These are phyloP conservation scores for Upupa epops DNA, from an alignment of 2,113 vertebrate species.

Conservation along the genomic window DNA sequence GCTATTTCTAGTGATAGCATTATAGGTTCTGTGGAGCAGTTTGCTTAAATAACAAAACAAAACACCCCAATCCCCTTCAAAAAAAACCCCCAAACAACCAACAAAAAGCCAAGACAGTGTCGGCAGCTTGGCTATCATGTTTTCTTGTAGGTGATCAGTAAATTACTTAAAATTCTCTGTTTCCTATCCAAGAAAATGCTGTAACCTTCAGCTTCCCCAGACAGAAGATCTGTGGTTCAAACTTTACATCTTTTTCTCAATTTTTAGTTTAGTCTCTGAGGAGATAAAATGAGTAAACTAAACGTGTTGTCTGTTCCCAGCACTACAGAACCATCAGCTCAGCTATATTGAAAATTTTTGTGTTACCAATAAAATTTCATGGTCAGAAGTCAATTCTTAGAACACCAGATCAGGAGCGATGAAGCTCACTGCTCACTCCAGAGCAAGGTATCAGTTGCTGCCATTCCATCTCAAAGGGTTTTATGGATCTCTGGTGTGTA, in stretches of 20 bases:
- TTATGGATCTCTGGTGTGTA: slow-evolving; percentile 60
- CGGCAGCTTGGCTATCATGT: neutral
- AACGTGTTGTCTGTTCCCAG: neutral
- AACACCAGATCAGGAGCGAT: neutral
- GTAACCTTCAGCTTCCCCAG: neutral
- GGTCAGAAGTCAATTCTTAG: neutral
- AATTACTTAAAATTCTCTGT: neutral
- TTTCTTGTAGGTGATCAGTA: neutral
- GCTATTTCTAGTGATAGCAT: neutral
- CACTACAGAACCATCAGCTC: neutral
- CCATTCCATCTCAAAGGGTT: slow-evolving; percentile 32
- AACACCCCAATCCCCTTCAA: neutral
- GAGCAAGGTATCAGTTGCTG: neutral
- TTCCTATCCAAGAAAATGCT: neutral
- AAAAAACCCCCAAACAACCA: neutral
- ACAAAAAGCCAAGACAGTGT: neutral
- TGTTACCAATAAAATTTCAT: neutral
- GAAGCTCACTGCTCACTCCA: neutral
- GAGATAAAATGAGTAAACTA: neutral
- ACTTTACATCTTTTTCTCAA: neutral
- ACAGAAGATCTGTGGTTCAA: neutral
- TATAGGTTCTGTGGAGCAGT: neutral
- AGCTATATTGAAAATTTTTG: neutral
- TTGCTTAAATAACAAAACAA: neutral
- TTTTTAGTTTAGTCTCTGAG: neutral